Evolutionary conservation across 2,113 vertebrate genomes (phyloP), one percentile per base, ranked within the genome.

Genomic region (Hystrix cristata): DNA sequence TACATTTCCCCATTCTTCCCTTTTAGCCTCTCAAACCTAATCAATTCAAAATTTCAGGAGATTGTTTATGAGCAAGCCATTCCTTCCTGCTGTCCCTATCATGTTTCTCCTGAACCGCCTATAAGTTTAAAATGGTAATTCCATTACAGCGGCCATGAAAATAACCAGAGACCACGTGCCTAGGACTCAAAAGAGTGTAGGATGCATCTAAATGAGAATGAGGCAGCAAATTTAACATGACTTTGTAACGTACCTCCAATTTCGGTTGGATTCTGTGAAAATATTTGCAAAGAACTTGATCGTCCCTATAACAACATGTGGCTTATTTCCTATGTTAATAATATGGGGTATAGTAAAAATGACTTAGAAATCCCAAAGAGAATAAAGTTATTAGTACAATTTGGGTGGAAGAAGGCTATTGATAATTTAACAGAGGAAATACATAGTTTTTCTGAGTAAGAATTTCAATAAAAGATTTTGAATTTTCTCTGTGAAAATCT

Each of bases 21-120:
- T 97, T 89, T 87, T 60, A 92, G 94, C 48, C 60, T 72, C 78
- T 98, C 97, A 97, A 95, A 95, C 87, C 60, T 97, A 95, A 96
- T 95, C 95, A 97, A 84, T 62, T 92, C 96, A 72, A 82, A 96
- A 89, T 92, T 90, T 90, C 60, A 86, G 81, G 48, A 90, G 93
- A 97, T 80, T 91, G 95, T 96, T 97, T 95, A 94, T 88, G 94
- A 95, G 81, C 43, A 80, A 90, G 69, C 92, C 85, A 57, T 93
- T 95, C 84, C 96, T 98, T 97, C 94, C 92, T 95, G 95, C 43
- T 90, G 43, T 90, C 79, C 87, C 84, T 95, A 92, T 97, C 93
- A 78, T 72, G 87, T 95, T 98, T 97, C 97, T 74, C 69, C 59
- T 65, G 4, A 16, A 74, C 65, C 81, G 83, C 83, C 82, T 89